These are phyloP conservation scores for Entomyzon cyanotis DNA, from an alignment of 2,113 vertebrate genomes.

Conservation along the genomic window DNA sequence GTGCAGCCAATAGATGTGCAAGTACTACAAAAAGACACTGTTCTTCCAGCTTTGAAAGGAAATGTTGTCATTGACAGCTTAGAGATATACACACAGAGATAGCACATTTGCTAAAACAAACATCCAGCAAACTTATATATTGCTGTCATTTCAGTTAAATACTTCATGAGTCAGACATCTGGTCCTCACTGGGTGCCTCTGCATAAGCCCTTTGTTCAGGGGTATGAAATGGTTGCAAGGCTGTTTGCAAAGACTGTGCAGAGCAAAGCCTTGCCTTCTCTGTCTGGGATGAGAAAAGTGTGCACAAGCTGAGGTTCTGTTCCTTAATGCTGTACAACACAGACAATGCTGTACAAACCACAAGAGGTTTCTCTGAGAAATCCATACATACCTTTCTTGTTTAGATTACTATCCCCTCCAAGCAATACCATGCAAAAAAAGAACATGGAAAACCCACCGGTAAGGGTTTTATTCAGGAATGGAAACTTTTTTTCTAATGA, in stretches of 20 bases:
- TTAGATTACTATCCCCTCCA: not conserved
- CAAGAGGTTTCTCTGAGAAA: not conserved
- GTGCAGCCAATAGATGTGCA: not conserved
- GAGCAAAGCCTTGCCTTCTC: not conserved
- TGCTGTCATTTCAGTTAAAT: conserved; percentile 20
- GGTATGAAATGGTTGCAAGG: not conserved
- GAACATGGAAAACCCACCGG: not conserved
- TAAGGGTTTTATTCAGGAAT: not conserved
- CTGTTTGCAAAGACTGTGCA: not conserved
- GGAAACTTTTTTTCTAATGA: not conserved
- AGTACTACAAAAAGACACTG: not conserved
- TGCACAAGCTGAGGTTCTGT: not conserved
- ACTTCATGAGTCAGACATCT: conserved; percentile 31
- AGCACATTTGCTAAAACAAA: conserved; percentile 33
- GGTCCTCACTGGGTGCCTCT: conserved; percentile 1
- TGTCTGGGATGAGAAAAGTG: not conserved
- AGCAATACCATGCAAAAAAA: not conserved
- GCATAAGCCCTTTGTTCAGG: conserved; percentile 6
- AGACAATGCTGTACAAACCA: not conserved
- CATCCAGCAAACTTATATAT: not conserved
- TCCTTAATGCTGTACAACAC: not conserved
- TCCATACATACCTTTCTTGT: not conserved
- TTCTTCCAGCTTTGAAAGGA: conserved; percentile 28
- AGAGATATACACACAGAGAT: not conserved
- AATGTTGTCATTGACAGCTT: not conserved